Conservation (phyloP, 2,113 vertebrate species). For the Mohoua ochrocephala region DNA sequence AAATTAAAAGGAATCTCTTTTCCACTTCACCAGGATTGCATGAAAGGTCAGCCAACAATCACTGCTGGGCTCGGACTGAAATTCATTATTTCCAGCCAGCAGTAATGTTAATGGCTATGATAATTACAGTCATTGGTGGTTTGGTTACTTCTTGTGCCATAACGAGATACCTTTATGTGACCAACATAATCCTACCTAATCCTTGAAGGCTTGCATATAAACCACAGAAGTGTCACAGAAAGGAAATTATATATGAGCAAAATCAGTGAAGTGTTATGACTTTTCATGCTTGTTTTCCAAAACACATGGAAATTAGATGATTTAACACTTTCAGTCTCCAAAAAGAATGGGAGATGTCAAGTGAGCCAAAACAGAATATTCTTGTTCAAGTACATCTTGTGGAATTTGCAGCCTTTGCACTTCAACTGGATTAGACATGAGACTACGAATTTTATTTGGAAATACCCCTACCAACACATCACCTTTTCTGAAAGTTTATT, state of each 20-base stretch:
- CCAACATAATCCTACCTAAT: constrained; percentile 22
- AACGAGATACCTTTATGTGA: constrained; percentile 4
- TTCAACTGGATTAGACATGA: neutral
- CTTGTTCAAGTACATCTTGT: neutral
- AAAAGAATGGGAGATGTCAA: neutral
- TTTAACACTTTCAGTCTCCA: neutral
- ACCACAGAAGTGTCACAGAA: neutral
- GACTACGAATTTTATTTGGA: neutral
- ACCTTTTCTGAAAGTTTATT: neutral
- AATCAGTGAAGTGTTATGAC: neutral
- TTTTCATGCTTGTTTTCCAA: neutral
- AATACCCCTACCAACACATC: neutral
- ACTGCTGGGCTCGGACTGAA: neutral
- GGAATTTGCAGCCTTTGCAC: neutral
- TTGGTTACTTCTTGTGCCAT: neutral
- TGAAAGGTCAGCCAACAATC: constrained; percentile 37
- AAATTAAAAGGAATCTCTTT: constrained; percentile 2
- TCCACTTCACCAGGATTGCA: neutral
- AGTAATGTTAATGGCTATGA: constrained; percentile 12
- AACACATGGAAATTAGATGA: neutral
- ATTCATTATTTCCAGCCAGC: constrained; percentile 46
- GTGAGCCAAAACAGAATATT: neutral
- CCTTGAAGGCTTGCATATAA: neutral
- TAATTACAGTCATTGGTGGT: constrained; percentile 19
- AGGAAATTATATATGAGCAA: neutral